Evolutionary conservation across 2,797 vertebrate species (phyloP).

Genomic region (Crypturellus tataupa): DNA sequence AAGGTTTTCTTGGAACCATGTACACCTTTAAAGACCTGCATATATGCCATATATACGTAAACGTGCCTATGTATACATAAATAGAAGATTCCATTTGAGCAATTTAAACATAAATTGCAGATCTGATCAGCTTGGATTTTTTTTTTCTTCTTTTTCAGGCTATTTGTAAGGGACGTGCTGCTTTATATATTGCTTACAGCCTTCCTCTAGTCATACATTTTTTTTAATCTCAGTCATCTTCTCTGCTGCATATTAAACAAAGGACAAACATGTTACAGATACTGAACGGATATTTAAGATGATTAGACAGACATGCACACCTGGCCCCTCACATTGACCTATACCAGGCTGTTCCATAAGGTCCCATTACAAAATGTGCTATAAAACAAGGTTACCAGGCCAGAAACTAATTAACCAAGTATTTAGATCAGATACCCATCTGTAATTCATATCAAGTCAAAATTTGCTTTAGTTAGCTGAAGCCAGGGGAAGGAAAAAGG

Average conservation of each 20-base stretch:
- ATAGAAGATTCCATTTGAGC: background rate
- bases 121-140: background rate
- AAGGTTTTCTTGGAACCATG: background rate
- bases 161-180: background rate
- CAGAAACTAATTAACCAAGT: background rate
- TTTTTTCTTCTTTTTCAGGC: background rate
- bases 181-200: background rate
- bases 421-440: background rate
- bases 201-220: background rate
- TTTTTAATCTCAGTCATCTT: background rate
- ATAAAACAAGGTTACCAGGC: constrained; percentile 22
- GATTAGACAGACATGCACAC: background rate
- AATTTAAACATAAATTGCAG: background rate
- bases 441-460: constrained; percentile 6
- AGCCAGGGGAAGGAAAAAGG: background rate
- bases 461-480: background rate
- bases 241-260: background rate
- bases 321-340: background rate
- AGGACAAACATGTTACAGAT: constrained; percentile 19
- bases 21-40: background rate
- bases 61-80: background rate
- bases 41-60: background rate
- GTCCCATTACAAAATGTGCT: background rate
- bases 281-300: background rate
- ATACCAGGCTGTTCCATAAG: background rate